These are phyloP conservation scores for Macropus fuliginosus DNA, from an alignment of 2,797 vertebrate genomes.

Conservation along the genomic window DNA sequence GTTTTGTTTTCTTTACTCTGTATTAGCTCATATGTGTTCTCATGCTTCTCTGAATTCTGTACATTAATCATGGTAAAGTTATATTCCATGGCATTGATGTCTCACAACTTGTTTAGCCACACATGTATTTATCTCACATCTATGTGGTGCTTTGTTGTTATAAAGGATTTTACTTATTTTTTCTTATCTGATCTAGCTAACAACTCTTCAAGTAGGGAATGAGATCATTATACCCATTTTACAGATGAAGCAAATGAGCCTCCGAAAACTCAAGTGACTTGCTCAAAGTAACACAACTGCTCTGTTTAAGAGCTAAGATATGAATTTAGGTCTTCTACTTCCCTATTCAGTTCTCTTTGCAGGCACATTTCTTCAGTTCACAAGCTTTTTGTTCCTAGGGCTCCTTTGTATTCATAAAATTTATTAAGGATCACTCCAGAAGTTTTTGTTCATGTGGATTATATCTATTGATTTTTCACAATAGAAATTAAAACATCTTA, in stretches of 20 bases:
- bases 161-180: background rate
- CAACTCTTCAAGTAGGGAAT: background rate
- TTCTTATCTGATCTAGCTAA: background rate
- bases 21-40: background rate
- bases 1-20: background rate
- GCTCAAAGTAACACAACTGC: background rate
- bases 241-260: background rate
- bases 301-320: background rate
- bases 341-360: background rate
- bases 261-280: background rate
- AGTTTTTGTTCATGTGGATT: background rate
- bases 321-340: background rate
- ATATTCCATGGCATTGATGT: background rate
- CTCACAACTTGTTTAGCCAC: background rate
- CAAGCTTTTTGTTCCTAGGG: background rate
- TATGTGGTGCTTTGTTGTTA: background rate
- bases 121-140: background rate
- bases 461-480: background rate
- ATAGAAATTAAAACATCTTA: background rate
- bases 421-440: background rate
- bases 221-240: background rate
- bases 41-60: background rate
- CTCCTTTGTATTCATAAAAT: background rate
- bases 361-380: background rate
- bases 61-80: background rate